phyloP scores from a whole-genome alignment of 2,888 invertebrate genomes.

The Caenorhabditis wallacei region DNA sequence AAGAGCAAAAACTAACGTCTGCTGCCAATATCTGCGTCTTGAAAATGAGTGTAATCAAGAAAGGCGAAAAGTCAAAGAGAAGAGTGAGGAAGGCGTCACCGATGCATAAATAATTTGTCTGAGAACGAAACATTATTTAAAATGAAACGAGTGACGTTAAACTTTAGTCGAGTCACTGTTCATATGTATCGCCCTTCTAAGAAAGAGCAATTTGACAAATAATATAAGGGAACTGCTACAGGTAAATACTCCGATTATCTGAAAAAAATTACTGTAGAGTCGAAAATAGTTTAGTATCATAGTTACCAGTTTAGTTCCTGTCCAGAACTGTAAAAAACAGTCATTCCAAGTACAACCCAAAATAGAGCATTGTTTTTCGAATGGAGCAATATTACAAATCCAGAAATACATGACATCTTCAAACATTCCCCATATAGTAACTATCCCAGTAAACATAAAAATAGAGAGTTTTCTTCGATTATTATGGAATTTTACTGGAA shows the following conservation, averaged over 20 bases:
- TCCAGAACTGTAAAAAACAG: constrained; percentile 44
- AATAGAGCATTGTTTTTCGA: constrained; percentile 39
- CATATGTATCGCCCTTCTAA: constrained; percentile 17
- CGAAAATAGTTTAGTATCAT: no score
- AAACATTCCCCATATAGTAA: constrained; percentile 30
- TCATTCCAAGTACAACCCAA: constrained; percentile 52
- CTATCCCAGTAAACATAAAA: constrained; percentile 3
- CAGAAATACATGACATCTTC: constrained; percentile 51
- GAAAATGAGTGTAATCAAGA: constrained; percentile 40
- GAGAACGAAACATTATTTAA: not conserved
- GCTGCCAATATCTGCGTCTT: constrained; percentile 45
- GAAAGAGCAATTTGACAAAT: constrained; percentile 26
- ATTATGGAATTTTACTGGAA: constrained; percentile 41
- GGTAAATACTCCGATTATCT: constrained; percentile 47
- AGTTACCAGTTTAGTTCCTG: constrained; percentile 47
- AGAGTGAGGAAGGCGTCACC: constrained; percentile 50
- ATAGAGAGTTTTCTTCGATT: constrained; percentile 33
- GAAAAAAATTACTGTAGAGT: not conserved
- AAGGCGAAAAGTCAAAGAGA: constrained; percentile 46
- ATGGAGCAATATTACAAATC: constrained; percentile 38
- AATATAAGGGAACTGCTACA: constrained; percentile 38
- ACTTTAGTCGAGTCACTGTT: constrained; percentile 34
- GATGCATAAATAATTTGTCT: constrained; percentile 56
- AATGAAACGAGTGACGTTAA: no score
- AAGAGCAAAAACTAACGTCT: constrained; percentile 42